Evolutionary conservation across 2,797 vertebrate species (phyloP).

Genomic region (Syncerus caffer): DNA sequence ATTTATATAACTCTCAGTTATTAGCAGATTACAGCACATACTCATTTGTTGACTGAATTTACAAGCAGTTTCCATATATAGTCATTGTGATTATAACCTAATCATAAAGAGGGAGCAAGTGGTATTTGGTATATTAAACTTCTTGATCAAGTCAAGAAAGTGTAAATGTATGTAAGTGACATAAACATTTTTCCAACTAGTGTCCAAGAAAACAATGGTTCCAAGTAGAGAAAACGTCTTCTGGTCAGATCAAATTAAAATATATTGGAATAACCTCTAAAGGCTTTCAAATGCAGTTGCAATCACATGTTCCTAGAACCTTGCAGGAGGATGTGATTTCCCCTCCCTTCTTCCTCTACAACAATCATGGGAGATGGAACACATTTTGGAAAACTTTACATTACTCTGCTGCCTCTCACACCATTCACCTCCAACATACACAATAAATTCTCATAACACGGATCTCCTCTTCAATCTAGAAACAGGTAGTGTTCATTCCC

Average conservation of each 20-base stretch:
- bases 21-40: background rate
- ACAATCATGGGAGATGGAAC: background rate
- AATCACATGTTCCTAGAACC: background rate
- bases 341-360: background rate
- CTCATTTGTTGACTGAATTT: background rate
- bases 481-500: background rate
- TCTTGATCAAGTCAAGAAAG: background rate
- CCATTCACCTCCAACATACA: background rate
- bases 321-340: background rate
- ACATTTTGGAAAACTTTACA: background rate
- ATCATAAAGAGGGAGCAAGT: background rate
- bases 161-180: background rate
- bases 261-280: background rate
- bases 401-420: background rate
- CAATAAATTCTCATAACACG: background rate
- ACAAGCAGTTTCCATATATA: background rate
- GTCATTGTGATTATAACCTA: constrained; percentile 12
- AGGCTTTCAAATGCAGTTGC: background rate
- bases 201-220: background rate
- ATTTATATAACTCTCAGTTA: background rate
- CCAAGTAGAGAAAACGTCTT: background rate
- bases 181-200: constrained; percentile 17
- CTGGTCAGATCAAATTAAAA: background rate
- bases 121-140: background rate
- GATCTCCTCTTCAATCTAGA: background rate